Evolutionary conservation across 1,140 invertebrate species (phyloP).

Genomic region (Euborellia annulipes): DNA sequence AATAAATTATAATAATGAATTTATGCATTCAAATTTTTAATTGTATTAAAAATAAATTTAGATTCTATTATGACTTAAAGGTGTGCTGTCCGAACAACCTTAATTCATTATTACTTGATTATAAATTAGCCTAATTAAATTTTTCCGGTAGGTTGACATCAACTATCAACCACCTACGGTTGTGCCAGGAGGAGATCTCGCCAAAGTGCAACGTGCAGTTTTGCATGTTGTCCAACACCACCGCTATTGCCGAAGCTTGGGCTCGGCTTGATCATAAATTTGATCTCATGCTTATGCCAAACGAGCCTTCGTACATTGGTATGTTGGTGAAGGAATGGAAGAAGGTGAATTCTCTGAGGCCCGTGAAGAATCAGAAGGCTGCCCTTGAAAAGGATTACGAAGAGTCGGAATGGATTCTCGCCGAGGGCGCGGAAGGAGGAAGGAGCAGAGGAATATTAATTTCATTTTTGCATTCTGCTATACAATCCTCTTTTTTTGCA

Average conservation of each 20-base stretch:
- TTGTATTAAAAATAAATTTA: too few species aligned
- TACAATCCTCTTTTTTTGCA: too few species aligned
- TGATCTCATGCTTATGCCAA: constrained; percentile 54
- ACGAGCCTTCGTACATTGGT: constrained; percentile 61
- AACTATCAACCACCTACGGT: constrained; percentile 42
- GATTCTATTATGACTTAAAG: too few species aligned
- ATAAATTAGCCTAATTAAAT: too few species aligned
- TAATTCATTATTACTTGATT: too few species aligned
- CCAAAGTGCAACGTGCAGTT: constrained; percentile 48
- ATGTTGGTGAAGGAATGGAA: constrained; percentile 65
- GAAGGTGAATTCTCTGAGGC: constrained; percentile 55
- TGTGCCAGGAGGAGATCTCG: constrained; percentile 41
- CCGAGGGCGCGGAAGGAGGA: too few species aligned
- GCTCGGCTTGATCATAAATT: constrained; percentile 49
- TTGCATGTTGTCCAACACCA: constrained; percentile 59
- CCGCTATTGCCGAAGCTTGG: constrained; percentile 59
- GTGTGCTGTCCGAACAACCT: too few species aligned
- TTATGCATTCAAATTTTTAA: too few species aligned
- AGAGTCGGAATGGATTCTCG: too few species aligned
- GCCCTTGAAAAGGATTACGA: constrained; percentile 50
- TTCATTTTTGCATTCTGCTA: too few species aligned
- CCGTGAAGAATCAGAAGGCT: constrained; percentile 48
- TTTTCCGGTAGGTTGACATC: constrained; percentile 29
- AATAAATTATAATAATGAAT: too few species aligned
- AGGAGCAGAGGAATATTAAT: too few species aligned